Percentiles rank a stretch among this genome's conserved stretches.
These are phyloP conservation scores for Drosophila yakuba DNA, from an alignment of 1,140 invertebrate species.

Conservation along the genomic window DNA sequence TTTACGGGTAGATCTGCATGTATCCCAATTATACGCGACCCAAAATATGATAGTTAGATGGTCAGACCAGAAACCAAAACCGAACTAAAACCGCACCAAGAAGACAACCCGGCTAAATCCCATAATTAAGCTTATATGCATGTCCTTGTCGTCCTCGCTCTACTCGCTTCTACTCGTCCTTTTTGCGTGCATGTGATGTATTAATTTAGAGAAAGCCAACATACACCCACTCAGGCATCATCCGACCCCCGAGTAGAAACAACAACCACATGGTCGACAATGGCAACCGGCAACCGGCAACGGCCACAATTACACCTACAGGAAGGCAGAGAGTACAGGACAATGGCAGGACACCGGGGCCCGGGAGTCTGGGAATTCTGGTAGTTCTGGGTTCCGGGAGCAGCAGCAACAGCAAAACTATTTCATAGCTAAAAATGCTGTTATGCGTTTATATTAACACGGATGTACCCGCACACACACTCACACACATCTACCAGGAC, in stretches of 20 bases:
- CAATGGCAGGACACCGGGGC: slow-evolving; percentile 9
- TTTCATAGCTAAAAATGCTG: slow-evolving; percentile 76
- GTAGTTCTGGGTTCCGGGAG: neutral
- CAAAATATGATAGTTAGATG: slow-evolving; percentile 59
- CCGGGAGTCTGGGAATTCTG: neutral
- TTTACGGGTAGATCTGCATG: slow-evolving; percentile 42
- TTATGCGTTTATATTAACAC: slow-evolving; percentile 82
- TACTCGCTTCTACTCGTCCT: slow-evolving; percentile 16
- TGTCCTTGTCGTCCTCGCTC: slow-evolving; percentile 9
- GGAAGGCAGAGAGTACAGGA: slow-evolving; percentile 24
- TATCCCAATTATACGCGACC: slow-evolving; percentile 69
- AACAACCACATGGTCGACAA: slow-evolving; percentile 48
- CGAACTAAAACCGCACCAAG: slow-evolving; percentile 23
- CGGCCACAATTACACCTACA: slow-evolving; percentile 60
- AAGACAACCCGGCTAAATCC: slow-evolving; percentile 44
- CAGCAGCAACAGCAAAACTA: slow-evolving; percentile 68
- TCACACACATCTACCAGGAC: slow-evolving; percentile 1
- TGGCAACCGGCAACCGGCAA: slow-evolving; percentile 57
- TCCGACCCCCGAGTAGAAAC: neutral
- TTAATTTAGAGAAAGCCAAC: slow-evolving; percentile 68
- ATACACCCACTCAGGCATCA: neutral
- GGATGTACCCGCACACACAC: slow-evolving; percentile 42
- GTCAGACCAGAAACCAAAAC: slow-evolving; percentile 18
- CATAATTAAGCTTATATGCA: slow-evolving; percentile 67
- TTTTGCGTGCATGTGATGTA: slow-evolving; percentile 67